Conservation (phyloP, 2,888 invertebrate genomes). For the Aelia acuminata region DNA sequence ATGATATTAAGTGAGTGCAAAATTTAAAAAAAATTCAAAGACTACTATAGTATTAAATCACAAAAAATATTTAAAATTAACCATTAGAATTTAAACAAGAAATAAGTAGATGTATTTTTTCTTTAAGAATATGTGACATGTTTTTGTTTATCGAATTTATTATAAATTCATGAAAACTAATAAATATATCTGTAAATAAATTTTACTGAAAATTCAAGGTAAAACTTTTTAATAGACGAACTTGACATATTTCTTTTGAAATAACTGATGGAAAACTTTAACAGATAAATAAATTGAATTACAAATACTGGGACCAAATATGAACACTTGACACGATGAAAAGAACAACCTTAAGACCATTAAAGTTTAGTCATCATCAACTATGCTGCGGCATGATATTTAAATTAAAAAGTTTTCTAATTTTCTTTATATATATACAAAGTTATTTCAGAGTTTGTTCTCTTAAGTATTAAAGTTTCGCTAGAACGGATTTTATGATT, state of each 20-base stretch:
- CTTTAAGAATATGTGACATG: too few relatives aligned
- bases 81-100: too few relatives aligned
- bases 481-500: not conserved
- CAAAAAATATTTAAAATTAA: too few relatives aligned
- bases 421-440: not conserved
- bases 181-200: too few relatives aligned
- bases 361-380: constrained; percentile 14
- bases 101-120: too few relatives aligned
- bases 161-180: too few relatives aligned
- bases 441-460: not conserved
- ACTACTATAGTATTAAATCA: too few relatives aligned
- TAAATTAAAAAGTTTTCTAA: constrained; percentile 23
- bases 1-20: too few relatives aligned
- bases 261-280: not conserved
- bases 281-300: constrained; percentile 4
- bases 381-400: not conserved
- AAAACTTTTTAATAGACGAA: not conserved
- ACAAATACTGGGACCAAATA: not conserved
- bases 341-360: not conserved
- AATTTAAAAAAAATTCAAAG: too few relatives aligned
- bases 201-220: too few relatives aligned
- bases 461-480: not conserved
- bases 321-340: not conserved
- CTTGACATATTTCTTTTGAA: not conserved
- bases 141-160: too few relatives aligned